A percentile compares a stretch with the other conserved stretches of the same genome.
phyloP scores from a whole-genome alignment of 1,140 invertebrate genomes.

The Cephus cinctus region DNA sequence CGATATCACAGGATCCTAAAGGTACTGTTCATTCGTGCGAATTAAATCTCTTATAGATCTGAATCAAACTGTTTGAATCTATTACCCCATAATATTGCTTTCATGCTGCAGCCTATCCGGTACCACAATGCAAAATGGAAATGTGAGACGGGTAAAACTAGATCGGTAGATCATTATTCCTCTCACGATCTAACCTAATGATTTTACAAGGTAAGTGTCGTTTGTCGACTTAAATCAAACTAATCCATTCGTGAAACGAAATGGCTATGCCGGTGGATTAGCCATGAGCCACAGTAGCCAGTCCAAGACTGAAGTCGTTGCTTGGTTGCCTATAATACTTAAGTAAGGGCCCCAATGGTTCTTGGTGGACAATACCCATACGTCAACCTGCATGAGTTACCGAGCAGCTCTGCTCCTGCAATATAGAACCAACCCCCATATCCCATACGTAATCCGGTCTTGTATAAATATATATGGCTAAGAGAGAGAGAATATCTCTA shows the following conservation, averaged over 20 bases:
- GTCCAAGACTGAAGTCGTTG: neutral
- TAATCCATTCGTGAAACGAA: neutral
- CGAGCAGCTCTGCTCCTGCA: slow-evolving; percentile 21
- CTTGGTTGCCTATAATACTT: neutral
- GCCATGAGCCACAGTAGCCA: neutral
- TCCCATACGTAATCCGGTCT: slow-evolving; percentile 23
- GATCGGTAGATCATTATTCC: no score
- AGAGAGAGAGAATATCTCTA: neutral
- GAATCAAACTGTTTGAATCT: no score
- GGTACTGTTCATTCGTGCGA: no score
- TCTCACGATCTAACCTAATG: neutral
- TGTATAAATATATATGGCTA: neutral
- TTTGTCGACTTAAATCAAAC: slow-evolving; percentile 1
- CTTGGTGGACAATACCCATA: slow-evolving; percentile 38
- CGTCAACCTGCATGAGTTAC: slow-evolving; percentile 41
- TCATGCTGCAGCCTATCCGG: no score
- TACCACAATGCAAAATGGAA: no score
- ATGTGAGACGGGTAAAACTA: no score
- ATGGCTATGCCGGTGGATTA: neutral
- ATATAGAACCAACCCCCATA: slow-evolving; percentile 23
- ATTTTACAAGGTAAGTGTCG: neutral
- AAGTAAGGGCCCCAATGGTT: neutral
- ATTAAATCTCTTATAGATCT: no score
- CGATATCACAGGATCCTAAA: no score
- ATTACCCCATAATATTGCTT: no score